A percentile compares a stretch with the other conserved stretches of the same genome.
Evolutionary conservation across 1,140 invertebrate species (phyloP).

Genomic region (Papilio glaucus): DNA sequence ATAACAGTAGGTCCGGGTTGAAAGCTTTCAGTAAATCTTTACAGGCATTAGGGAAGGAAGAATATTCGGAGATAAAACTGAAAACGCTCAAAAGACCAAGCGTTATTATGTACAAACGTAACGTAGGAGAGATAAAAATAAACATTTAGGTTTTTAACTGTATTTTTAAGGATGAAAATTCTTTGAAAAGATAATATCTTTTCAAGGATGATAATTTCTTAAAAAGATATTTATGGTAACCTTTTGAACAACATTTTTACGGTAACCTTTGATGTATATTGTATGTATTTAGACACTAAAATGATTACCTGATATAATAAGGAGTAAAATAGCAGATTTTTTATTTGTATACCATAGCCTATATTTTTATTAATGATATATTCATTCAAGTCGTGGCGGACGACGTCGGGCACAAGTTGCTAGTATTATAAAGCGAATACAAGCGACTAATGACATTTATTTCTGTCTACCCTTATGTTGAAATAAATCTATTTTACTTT

Average conservation of each 20-base stretch:
- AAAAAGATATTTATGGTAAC: neutral
- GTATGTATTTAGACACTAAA: neutral
- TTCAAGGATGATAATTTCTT: neutral
- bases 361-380: too few species aligned
- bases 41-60: constrained; percentile 2
- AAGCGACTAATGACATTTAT: too few species aligned
- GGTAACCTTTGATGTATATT: neutral
- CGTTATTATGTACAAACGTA: constrained; percentile 14
- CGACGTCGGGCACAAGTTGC: too few species aligned
- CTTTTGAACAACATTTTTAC: neutral
- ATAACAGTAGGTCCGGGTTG: neutral
- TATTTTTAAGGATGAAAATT: too few species aligned
- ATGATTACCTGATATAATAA: too few species aligned
- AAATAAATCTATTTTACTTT: too few species aligned
- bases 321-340: too few species aligned
- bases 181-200: too few species aligned
- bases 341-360: too few species aligned
- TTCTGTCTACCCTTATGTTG: too few species aligned
- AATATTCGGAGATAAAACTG: constrained; percentile 15
- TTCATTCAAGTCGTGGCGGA: too few species aligned
- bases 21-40: constrained; percentile 7
- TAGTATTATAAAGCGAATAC: too few species aligned
- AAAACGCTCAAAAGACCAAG: constrained; percentile 16
- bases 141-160: constrained; percentile 8
- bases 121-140: constrained; percentile 16